Conservation (phyloP, 2,113 vertebrate genomes). For the Planiliza haematocheilus region DNA sequence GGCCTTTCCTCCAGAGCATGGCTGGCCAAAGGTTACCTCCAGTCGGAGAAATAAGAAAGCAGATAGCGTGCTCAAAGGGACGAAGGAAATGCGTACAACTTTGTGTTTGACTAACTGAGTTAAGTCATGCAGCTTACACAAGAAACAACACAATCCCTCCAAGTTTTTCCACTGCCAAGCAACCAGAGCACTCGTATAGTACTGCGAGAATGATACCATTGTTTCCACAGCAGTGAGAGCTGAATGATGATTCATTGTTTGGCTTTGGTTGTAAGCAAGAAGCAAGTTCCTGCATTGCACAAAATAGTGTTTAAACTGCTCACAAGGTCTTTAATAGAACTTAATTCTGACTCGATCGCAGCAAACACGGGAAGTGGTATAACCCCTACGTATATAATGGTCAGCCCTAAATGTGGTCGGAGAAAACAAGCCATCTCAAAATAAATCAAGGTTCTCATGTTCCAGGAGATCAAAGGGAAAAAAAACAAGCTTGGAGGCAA, state of each 20-base stretch:
- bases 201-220: slow-evolving; percentile 14
- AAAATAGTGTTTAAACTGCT: not conserved
- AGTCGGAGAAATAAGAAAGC: slow-evolving; percentile 5
- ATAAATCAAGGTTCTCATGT: slow-evolving; percentile 37
- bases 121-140: slow-evolving; percentile 1
- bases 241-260: slow-evolving; percentile 41
- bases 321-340: not conserved
- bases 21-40: slow-evolving; percentile 25
- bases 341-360: not conserved
- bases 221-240: slow-evolving; percentile 18
- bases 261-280: slow-evolving; percentile 14
- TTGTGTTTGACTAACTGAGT: not conserved
- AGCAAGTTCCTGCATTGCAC: slow-evolving; percentile 1
- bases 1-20: not conserved
- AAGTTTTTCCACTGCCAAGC: slow-evolving; percentile 1
- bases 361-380: slow-evolving; percentile 10
- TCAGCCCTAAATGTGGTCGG: not conserved
- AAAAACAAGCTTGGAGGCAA: slow-evolving; percentile 56
- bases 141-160: not conserved
- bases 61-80: slow-evolving; percentile 12
- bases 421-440: slow-evolving; percentile 26
- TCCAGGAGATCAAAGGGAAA: slow-evolving; percentile 40
- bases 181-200: slow-evolving; percentile 7
- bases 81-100: slow-evolving; percentile 3
- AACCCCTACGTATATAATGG: not conserved